Percentiles rank a stretch among this genome's conserved stretches.
phyloP scores from a whole-genome alignment of 1,140 invertebrate genomes.

The Pogonus chalceus region DNA sequence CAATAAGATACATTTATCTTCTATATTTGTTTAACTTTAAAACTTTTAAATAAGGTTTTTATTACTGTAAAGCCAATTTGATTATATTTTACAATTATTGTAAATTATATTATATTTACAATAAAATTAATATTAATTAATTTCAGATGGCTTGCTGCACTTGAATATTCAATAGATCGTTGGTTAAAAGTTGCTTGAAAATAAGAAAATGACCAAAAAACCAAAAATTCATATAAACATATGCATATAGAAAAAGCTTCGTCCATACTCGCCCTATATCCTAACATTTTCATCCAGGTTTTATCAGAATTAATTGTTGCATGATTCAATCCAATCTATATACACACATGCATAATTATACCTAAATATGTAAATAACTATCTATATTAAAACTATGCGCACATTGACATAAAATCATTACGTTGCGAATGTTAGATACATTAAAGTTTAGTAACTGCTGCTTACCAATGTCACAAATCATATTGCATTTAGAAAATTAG shows the following conservation, averaged over 20 bases:
- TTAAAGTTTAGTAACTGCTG: neutral
- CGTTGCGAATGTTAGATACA: too few species aligned
- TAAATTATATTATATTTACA: slow-evolving; percentile 4
- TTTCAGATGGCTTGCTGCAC: slow-evolving; percentile 80
- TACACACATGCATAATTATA: too few species aligned
- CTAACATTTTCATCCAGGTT: neutral
- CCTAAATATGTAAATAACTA: too few species aligned
- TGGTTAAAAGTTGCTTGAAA: slow-evolving; percentile 87
- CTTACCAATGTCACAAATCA: neutral
- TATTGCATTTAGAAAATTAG: neutral
- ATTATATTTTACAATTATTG: slow-evolving; percentile 6
- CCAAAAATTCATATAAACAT: neutral
- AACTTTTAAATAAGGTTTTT: neutral
- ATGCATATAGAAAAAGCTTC: too few species aligned
- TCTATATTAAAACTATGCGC: slow-evolving; percentile 1
- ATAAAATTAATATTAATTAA: slow-evolving; percentile 5
- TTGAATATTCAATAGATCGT: slow-evolving; percentile 90
- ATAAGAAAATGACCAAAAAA: neutral
- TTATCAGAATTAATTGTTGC: neutral
- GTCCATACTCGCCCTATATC: neutral
- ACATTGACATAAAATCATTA: neutral
- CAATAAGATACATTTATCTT: slow-evolving; percentile 5
- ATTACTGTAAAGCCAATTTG: neutral
- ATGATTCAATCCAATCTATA: too few species aligned
- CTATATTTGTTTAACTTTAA: neutral